Conservation (phyloP, 2,888 invertebrate species). For the Brenthis ino region DNA sequence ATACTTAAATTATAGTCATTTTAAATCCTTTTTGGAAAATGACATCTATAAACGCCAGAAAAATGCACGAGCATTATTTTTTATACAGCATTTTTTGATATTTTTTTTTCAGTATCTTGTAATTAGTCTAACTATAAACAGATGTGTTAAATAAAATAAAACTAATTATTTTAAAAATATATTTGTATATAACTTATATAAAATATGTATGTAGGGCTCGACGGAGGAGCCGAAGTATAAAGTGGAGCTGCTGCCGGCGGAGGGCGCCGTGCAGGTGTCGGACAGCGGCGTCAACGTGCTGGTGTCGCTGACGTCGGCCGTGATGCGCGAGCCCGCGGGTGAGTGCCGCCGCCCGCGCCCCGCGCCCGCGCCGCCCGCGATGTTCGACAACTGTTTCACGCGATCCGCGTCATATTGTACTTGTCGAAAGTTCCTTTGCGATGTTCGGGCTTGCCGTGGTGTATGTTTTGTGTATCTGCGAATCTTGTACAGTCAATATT, state of each 20-base stretch:
- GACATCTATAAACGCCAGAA: no score
- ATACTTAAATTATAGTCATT: neutral
- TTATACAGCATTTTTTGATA: no score
- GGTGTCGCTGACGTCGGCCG: conserved; percentile 95
- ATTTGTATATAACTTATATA: no score
- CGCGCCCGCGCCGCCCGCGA: conserved; percentile 18
- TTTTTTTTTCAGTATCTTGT: no score
- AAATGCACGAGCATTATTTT: no score
- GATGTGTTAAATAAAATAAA: no score
- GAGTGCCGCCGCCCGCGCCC: conserved; percentile 44
- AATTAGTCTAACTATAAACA: neutral
- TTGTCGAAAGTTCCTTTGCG: neutral
- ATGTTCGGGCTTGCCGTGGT: conserved; percentile 19
- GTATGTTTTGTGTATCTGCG: neutral
- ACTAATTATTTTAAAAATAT: no score
- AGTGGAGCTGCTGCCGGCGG: conserved; percentile 91
- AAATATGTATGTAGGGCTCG: conserved; percentile 47
- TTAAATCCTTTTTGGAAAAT: no score
- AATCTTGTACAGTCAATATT: conserved; percentile 5
- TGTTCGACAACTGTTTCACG: conserved; percentile 29
- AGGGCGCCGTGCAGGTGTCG: conserved; percentile 92
- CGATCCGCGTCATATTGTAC: neutral
- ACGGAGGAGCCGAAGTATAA: conserved; percentile 85
- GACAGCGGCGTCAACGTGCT: conserved; percentile 90
- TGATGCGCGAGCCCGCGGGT: conserved; percentile 92